These are phyloP conservation scores for Balaenoptera acutorostrata DNA, from an alignment of 2,113 vertebrate species.

Conservation along the genomic window DNA sequence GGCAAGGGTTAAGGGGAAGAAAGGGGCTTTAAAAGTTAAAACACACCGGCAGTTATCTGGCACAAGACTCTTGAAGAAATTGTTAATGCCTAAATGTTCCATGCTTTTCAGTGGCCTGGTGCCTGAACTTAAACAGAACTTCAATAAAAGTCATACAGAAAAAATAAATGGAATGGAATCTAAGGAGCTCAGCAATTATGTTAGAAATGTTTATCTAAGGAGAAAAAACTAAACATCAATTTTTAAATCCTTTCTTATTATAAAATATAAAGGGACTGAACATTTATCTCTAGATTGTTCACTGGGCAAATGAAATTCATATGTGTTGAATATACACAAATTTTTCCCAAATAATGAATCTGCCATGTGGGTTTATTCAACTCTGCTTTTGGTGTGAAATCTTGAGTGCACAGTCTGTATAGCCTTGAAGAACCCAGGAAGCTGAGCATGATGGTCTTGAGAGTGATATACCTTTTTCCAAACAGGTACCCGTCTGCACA, in stretches of 20 bases:
- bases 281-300: slow-evolving; percentile 68
- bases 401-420: neutral
- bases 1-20: slow-evolving; percentile 8
- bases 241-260: slow-evolving; percentile 52
- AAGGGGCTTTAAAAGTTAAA: slow-evolving; percentile 37
- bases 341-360: slow-evolving; percentile 20
- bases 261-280: slow-evolving; percentile 62
- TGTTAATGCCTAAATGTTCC: neutral
- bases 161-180: slow-evolving; percentile 71
- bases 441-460: neutral
- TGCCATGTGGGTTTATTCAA: neutral
- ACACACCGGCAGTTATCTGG: neutral
- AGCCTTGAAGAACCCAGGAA: neutral
- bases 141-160: slow-evolving; percentile 65
- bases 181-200: slow-evolving; percentile 37
- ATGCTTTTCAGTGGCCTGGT: slow-evolving; percentile 11
- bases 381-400: neutral
- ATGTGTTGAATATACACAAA: slow-evolving; percentile 42
- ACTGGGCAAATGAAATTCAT: slow-evolving; percentile 69
- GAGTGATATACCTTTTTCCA: neutral
- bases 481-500: neutral
- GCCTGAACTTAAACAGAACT: slow-evolving; percentile 66
- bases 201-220: slow-evolving; percentile 60
- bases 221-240: slow-evolving; percentile 31
- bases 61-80: slow-evolving; percentile 17